phyloP scores from a whole-genome alignment of 92 coral and sea anemone genomes.

The Palythoa caribaeorum region DNA sequence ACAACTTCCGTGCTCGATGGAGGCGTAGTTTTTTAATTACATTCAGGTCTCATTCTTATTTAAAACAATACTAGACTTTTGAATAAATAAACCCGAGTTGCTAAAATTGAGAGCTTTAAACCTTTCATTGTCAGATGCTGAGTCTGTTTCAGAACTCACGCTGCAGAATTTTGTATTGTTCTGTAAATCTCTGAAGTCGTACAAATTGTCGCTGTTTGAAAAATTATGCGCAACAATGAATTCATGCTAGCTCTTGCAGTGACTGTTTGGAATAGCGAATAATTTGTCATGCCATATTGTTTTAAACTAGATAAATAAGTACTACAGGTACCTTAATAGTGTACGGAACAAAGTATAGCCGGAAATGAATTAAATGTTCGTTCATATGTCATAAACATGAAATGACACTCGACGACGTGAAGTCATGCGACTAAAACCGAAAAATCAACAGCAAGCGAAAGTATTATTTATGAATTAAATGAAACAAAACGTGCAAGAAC shows the following conservation, averaged over 20 bases:
- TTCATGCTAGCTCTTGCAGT: too few relatives aligned
- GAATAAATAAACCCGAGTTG: not conserved
- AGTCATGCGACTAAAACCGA: not conserved
- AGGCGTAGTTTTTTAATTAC: not conserved
- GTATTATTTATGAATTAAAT: not conserved
- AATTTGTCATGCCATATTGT: not conserved
- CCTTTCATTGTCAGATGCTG: not conserved
- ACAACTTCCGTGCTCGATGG: not conserved
- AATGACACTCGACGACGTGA: not conserved
- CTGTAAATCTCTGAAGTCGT: not conserved
- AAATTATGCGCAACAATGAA: not conserved
- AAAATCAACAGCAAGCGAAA: constrained; percentile 22
- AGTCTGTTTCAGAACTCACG: constrained; percentile 1
- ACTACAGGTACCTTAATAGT: too few relatives aligned
- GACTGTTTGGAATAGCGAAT: not conserved
- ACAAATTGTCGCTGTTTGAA: not conserved
- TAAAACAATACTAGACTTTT: not conserved
- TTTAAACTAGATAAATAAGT: not conserved
- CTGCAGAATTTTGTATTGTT: not conserved
- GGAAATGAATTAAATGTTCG: not conserved
- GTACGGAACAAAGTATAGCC: not conserved
- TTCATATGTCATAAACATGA: not conserved
- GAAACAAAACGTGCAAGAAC: not conserved
- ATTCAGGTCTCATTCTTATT: not conserved
- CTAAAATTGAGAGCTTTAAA: not conserved